These are phyloP conservation scores for Cyclophora punctaria DNA, from an alignment of 2,888 invertebrate species.

Conservation along the genomic window DNA sequence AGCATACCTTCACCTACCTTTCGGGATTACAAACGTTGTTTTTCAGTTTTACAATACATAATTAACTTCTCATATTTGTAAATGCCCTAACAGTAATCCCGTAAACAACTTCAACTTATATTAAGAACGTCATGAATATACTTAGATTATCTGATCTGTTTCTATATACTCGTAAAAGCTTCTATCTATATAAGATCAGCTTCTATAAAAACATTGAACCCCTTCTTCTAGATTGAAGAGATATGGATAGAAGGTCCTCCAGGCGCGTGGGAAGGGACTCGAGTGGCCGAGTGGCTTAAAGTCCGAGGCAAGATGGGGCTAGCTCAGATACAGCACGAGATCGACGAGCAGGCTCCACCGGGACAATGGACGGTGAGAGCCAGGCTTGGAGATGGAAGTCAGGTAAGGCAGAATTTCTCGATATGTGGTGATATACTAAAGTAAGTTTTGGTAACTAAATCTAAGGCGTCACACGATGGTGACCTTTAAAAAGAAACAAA, in stretches of 20 bases:
- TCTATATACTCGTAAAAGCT: background rate
- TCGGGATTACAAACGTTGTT: too few species aligned
- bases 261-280: constrained; percentile 69
- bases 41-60: too few species aligned
- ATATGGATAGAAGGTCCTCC: constrained; percentile 80
- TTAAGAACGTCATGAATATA: too few species aligned
- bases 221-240: constrained; percentile 71
- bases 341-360: constrained; percentile 57
- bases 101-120: too few species aligned
- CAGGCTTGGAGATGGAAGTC: constrained; percentile 49
- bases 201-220: background rate
- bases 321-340: constrained; percentile 65
- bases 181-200: too few species aligned
- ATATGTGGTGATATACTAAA: too few species aligned
- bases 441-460: too few species aligned
- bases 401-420: constrained; percentile 29
- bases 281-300: constrained; percentile 78
- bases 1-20: too few species aligned
- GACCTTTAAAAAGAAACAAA: too few species aligned
- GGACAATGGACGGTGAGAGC: constrained; percentile 56
- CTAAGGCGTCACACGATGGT: too few species aligned
- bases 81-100: too few species aligned
- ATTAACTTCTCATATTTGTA: too few species aligned
- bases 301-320: constrained; percentile 77
- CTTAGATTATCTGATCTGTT: background rate